Conservation (phyloP, 1,140 invertebrate species). For the Bombus superbus region DNA sequence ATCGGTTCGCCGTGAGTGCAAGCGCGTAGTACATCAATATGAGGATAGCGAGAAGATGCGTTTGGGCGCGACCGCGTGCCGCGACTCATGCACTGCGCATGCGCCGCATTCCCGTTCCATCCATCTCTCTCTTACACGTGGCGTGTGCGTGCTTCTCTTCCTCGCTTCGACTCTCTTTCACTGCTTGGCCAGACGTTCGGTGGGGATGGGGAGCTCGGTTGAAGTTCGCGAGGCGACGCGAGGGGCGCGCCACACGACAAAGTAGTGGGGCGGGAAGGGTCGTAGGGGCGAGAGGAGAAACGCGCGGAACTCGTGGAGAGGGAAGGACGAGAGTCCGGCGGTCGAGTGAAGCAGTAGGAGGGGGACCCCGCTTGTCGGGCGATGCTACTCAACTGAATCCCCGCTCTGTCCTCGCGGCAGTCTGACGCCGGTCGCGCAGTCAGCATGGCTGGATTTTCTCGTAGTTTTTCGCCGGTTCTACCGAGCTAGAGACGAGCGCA, state of each 20-base stretch:
- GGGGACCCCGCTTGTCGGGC: slow-evolving; percentile 67
- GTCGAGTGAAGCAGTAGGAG: slow-evolving; percentile 1
- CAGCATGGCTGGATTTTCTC: slow-evolving; percentile 70
- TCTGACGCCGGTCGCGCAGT: slow-evolving; percentile 82
- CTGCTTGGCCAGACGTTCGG: neutral
- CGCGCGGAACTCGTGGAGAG: no score
- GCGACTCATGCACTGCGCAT: slow-evolving; percentile 50
- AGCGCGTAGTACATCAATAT: slow-evolving; percentile 71
- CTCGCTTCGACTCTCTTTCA: slow-evolving; percentile 45
- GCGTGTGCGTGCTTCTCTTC: neutral
- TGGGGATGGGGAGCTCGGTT: slow-evolving; percentile 31
- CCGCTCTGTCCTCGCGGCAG: slow-evolving; percentile 77
- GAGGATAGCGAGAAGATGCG: slow-evolving; percentile 64
- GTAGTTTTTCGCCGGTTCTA: slow-evolving; percentile 61
- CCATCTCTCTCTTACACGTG: neutral
- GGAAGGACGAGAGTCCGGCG: slow-evolving; percentile 6
- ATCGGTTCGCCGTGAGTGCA: slow-evolving; percentile 63
- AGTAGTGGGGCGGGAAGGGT: slow-evolving; percentile 34
- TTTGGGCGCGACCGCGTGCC: slow-evolving; percentile 75
- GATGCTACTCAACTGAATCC: slow-evolving; percentile 76
- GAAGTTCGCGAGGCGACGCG: slow-evolving; percentile 28
- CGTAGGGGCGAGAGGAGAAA: slow-evolving; percentile 28
- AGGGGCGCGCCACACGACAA: neutral
- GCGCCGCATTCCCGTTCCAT: slow-evolving; percentile 53
- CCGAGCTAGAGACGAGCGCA: slow-evolving; percentile 42